Conservation (phyloP, 1,140 invertebrate genomes). For the Hyles euphorbiae region DNA sequence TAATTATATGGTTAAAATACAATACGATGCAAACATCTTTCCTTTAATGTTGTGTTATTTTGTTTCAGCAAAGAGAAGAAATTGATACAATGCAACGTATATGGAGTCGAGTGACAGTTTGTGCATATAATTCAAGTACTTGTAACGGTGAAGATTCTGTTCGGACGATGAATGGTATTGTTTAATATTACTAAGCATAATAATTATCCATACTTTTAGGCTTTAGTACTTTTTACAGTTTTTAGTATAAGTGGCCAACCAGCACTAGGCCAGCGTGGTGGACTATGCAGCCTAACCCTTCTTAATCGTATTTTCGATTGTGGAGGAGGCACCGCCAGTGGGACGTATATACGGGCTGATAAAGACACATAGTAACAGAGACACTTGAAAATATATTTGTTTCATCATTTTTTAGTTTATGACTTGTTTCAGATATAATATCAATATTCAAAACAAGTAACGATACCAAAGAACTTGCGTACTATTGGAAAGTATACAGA, state of each 20-base stretch:
- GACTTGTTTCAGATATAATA: constrained; percentile 54
- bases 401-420: not conserved
- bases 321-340: no score
- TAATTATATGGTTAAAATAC: no score
- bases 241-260: no score
- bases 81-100: constrained; percentile 64
- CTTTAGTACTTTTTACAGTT: no score
- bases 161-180: constrained; percentile 52
- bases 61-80: constrained; percentile 57
- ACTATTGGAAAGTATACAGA: constrained; percentile 80
- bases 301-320: no score
- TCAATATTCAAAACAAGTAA: constrained; percentile 59
- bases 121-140: constrained; percentile 45
- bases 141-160: constrained; percentile 46
- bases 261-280: no score
- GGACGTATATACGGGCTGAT: no score
- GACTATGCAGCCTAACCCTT: no score
- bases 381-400: not conserved
- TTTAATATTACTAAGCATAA: not conserved
- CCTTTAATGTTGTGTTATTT: no score
- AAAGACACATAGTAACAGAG: no score
- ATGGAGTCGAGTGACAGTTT: constrained; percentile 58
- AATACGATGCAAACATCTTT: no score
- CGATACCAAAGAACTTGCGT: constrained; percentile 72
- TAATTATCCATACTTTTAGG: no score